Conservation (phyloP, 2,113 vertebrate genomes). For the Pionites leucogaster region DNA sequence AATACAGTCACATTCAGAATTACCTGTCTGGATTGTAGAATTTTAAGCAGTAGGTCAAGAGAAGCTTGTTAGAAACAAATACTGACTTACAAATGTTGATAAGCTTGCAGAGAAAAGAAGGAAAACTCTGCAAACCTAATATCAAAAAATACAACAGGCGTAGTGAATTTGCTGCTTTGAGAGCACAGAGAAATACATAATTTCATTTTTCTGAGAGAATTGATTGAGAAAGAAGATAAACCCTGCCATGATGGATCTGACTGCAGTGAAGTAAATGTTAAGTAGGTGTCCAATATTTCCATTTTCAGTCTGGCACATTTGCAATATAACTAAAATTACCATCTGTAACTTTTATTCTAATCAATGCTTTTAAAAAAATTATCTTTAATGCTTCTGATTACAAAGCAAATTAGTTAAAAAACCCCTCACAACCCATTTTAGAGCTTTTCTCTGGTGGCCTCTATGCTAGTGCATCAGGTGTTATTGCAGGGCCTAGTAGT, state of each 20-base stretch:
- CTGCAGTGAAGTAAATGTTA: background rate
- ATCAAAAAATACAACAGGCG: background rate
- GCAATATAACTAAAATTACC: background rate
- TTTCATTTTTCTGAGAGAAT: slow-evolving; percentile 1
- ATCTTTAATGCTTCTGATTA: background rate
- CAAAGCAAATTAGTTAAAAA: background rate
- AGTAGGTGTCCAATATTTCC: background rate
- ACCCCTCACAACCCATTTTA: background rate
- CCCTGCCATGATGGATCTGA: background rate
- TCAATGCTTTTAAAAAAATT: background rate
- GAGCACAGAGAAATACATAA: background rate
- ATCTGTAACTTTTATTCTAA: background rate
- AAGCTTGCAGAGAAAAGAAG: background rate
- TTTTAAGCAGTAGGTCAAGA: background rate
- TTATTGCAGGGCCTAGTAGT: background rate
- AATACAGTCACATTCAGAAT: background rate
- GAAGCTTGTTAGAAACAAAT: background rate
- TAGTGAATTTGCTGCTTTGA: background rate
- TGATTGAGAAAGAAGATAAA: background rate
- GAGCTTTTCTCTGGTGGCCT: background rate
- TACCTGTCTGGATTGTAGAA: background rate
- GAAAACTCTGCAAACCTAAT: background rate
- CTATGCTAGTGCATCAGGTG: background rate
- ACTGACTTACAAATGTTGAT: background rate
- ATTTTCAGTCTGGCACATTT: background rate